A percentile compares a stretch with the other conserved stretches of the same genome.
Conservation (phyloP, 2,797 vertebrate genomes). For the Pangasius krempfi region DNA sequence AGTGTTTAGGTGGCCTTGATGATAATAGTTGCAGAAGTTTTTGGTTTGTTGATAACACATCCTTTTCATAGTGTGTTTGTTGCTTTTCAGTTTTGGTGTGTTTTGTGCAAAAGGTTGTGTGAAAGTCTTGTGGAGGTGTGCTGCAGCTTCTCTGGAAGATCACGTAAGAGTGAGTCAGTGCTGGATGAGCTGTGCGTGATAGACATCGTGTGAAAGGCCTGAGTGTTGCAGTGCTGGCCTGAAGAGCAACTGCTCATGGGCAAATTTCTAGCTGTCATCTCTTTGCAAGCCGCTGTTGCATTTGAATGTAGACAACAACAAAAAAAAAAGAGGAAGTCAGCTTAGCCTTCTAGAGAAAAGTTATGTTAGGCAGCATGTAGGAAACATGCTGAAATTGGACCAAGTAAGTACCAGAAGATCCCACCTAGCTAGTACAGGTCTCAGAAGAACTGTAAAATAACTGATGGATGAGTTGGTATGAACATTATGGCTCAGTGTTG, state of each 20-base stretch:
- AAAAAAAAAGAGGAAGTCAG: conserved; percentile 40
- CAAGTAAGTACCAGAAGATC: not conserved
- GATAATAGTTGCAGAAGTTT: conserved; percentile 31
- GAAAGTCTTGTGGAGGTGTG: conserved; percentile 23
- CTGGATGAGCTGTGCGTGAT: conserved; percentile 2
- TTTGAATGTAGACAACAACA: conserved; percentile 10
- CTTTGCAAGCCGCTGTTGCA: conserved; percentile 6
- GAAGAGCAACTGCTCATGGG: not conserved
- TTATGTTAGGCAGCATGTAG: not conserved
- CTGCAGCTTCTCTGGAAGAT: conserved; percentile 4
- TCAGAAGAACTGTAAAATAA: not conserved
- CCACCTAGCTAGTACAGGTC: not conserved
- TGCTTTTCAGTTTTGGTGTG: not conserved
- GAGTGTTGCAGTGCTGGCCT: not conserved
- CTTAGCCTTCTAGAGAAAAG: not conserved
- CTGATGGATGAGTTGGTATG: not conserved
- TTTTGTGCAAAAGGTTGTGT: not conserved
- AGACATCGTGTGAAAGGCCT: not conserved
- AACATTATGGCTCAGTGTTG: not conserved
- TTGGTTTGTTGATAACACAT: conserved; percentile 33
- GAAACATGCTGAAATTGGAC: not conserved
- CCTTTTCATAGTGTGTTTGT: conserved; percentile 4
- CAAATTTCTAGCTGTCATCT: not conserved
- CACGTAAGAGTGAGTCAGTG: not conserved
- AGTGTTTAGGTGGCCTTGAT: not conserved